phyloP scores from a whole-genome alignment of 2,113 vertebrate species.

The Brachionichthys hirsutus region DNA sequence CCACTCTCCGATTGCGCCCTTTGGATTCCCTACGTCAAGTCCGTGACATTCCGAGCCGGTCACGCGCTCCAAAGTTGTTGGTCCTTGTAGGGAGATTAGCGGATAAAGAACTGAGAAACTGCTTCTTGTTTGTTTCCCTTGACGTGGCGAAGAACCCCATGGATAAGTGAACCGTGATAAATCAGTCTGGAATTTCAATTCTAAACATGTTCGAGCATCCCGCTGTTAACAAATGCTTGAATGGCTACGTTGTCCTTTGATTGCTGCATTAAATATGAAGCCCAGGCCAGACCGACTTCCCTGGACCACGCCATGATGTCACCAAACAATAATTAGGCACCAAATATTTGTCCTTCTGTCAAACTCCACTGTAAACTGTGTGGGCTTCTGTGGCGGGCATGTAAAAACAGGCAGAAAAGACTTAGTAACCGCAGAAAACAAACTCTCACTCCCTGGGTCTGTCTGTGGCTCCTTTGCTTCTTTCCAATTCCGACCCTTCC shows the following conservation, averaged over 20 bases:
- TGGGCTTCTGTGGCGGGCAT: slow-evolving; percentile 29
- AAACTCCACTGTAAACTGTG: slow-evolving; percentile 24
- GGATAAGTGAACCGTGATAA: slow-evolving; percentile 20
- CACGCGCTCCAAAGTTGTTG: no score
- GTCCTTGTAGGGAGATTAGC: no score
- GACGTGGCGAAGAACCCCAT: slow-evolving; percentile 7
- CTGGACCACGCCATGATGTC: slow-evolving; percentile 22
- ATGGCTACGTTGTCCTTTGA: slow-evolving; percentile 19
- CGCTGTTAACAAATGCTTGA: slow-evolving; percentile 2
- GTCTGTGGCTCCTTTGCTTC: slow-evolving; percentile 6
- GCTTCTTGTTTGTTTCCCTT: slow-evolving; percentile 27
- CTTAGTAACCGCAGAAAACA: slow-evolving; percentile 35
- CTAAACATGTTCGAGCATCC: slow-evolving; percentile 8
- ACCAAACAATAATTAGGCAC: slow-evolving; percentile 28
- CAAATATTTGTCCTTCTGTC: slow-evolving; percentile 30
- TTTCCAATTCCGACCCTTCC: slow-evolving; percentile 6
- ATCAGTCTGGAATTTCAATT: slow-evolving; percentile 8
- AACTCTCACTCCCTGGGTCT: not conserved
- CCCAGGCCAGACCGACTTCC: slow-evolving; percentile 16
- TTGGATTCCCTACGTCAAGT: no score
- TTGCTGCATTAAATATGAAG: slow-evolving; percentile 8
- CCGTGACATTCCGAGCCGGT: no score
- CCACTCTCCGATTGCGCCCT: no score
- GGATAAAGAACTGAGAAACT: not conserved
- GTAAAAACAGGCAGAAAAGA: slow-evolving; percentile 32